Base-by-base conservation (phyloP, 1,140 invertebrate species). In the Drosophila guanche region DNA sequence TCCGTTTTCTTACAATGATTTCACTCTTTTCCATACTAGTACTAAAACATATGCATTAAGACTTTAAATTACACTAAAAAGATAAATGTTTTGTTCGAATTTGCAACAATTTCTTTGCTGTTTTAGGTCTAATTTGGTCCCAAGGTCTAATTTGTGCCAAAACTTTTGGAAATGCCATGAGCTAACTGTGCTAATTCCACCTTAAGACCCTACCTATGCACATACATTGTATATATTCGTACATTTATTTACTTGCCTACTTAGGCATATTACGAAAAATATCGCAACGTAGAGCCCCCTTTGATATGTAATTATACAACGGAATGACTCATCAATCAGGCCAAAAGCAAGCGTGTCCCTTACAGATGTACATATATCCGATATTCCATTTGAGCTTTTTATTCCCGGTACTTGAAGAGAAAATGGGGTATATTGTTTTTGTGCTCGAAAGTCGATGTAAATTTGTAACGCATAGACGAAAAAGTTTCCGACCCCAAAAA, bases 311-410 rank as follows among this genome's bases (percentile, higher is more conserved):
- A 46, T 55, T 41, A 16, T 27, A 57, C 58, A 53, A 10, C 16
- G 55, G 48, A 74, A 58, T 76, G 73, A 76, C 20, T 76, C 73
- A 76, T 61, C 60, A 43, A 56, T 52, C 60, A 51, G 60, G 50
- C 54, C 23, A 29, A 51, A 43, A 22, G 51, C 67, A 71, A 68
- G 56, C 68, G 60, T 59, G 60, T 52, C 53, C 48, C 25, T 27
- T 29, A 70, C n/a, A 59, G n/a, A n/a, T n/a, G n/a, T n/a, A n/a
- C n/a, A n/a, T 41, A 72, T 58, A 57, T 54, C 27, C 71, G 45
- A 77, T 77, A 75, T 65, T 70, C 75, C 59, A 70, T 75, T 40
- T 56, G 55, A 76, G 73, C 62, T 73, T 68, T 55, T 55, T 43
- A 3, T 25, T 55, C 1, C 16, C 16, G 16, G 16, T 20, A 20